These are phyloP conservation scores for Paedocypris sp. DNA, from an alignment of 2,113 vertebrate species.

Conservation along the genomic window DNA sequence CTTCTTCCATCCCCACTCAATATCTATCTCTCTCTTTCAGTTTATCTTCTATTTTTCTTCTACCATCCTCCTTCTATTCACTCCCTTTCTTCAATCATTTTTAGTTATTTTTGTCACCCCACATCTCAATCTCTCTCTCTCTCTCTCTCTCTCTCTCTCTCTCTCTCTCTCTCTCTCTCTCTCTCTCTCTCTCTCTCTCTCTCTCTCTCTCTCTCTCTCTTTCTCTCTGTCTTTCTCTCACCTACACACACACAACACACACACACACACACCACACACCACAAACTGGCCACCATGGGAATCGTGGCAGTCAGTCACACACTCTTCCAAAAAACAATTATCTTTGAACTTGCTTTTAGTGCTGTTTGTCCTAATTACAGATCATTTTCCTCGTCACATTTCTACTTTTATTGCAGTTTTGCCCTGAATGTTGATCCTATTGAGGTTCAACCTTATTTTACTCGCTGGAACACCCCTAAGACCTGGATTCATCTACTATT, in stretches of 20 bases:
- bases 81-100: too few species aligned
- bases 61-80: neutral
- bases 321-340: slow-evolving; percentile 43
- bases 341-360: slow-evolving; percentile 49
- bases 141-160: too few species aligned
- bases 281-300: slow-evolving; percentile 50
- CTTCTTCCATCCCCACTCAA: too few species aligned
- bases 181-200: slow-evolving; percentile 11
- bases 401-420: slow-evolving; percentile 43
- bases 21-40: too few species aligned
- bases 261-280: too few species aligned
- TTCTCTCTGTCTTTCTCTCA: slow-evolving; percentile 7
- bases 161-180: slow-evolving; percentile 7
- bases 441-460: slow-evolving; percentile 51
- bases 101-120: too few species aligned
- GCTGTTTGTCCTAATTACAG: slow-evolving; percentile 54
- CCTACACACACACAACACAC: slow-evolving; percentile 31
- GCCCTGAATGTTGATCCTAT: slow-evolving; percentile 52
- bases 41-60: slow-evolving; percentile 12
- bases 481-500: slow-evolving; percentile 49
- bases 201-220: slow-evolving; percentile 4
- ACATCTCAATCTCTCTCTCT: too few species aligned
- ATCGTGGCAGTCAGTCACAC: slow-evolving; percentile 54
- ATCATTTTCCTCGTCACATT: slow-evolving; percentile 47
- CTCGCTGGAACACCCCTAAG: slow-evolving; percentile 46